These are phyloP conservation scores for Maniola hyperantus DNA, from an alignment of 2,888 invertebrate genomes.

Conservation along the genomic window DNA sequence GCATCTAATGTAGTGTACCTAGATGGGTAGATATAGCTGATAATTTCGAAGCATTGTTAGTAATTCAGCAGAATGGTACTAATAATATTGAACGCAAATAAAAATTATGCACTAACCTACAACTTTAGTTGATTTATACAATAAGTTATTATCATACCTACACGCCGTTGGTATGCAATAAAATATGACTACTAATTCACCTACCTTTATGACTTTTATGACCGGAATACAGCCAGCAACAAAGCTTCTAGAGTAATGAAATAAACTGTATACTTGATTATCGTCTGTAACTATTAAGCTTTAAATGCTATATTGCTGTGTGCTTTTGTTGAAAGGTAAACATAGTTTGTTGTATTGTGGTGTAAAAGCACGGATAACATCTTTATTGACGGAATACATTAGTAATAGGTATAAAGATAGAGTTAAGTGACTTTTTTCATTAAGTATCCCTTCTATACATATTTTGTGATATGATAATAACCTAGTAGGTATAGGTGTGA, in stretches of 20 bases:
- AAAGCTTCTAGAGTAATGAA: constrained; percentile 31
- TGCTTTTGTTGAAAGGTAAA: constrained; percentile 2
- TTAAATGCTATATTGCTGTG: constrained; percentile 25
- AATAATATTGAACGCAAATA: constrained; percentile 20
- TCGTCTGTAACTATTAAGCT: constrained; percentile 13
- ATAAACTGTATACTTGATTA: constrained; percentile 26
- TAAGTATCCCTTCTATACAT: neutral
- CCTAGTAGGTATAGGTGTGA: no score
- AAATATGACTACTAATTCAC: constrained; percentile 34
- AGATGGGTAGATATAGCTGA: no score
- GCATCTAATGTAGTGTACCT: no score
- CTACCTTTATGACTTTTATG: constrained; percentile 34
- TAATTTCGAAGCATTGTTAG: no score
- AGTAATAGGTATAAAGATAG: constrained; percentile 27
- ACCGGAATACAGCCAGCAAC: constrained; percentile 26
- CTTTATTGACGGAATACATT: constrained; percentile 38
- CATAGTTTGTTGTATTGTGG: constrained; percentile 21
- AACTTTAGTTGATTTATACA: constrained; percentile 28
- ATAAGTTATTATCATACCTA: constrained; percentile 18
- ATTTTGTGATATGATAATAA: neutral
- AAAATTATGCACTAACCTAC: constrained; percentile 10
- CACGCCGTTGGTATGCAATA: constrained; percentile 26
- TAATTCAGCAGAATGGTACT: no score
- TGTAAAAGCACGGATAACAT: constrained; percentile 37
- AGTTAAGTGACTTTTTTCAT: neutral